Evolutionary conservation across 1,140 invertebrate species (phyloP), one percentile per base, ranked within the genome.

Genomic region (Harlomillsia oculata): DNA sequence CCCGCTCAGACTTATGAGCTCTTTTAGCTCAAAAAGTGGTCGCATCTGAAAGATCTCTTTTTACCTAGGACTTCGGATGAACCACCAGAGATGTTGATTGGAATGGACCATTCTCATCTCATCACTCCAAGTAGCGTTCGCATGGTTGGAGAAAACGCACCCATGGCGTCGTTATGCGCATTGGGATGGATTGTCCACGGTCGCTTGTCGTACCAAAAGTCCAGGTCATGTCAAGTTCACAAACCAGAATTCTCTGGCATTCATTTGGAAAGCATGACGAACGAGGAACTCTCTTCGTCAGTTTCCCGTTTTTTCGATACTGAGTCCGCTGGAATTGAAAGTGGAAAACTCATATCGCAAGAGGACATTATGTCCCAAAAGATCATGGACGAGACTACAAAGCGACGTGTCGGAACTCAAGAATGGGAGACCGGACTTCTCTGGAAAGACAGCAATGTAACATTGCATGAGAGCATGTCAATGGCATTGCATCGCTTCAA

Each of bases 261-360:
- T 14, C 6, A 8, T 6, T 8, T 8, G 14, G 14, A 34, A 14
- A 34, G 4, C 20, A 45, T 21, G 5, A 8, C 11, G 21, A 49
- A 9, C 8, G 40, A 53, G 9, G 50, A 59, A 18, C 16, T 60
- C 1, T 28, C 50, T 26, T 14, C 34, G 26, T n/a, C 50, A 5
- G 52, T 63, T n/a, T 59, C 59, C 26, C 28, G 43, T 28, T 44
- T 21, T 14, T 63, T 63, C 34, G n/a, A 14, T 3, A 29, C 44
- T 0, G 58, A 64, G 32, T 5, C 5, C 1, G 37, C 58, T 49
- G 62, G 62, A 11, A 44, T 60, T 5, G 30, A 59, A 21, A 9
- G 23, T 0, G 16, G 26, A 29, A 25, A 2, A 13, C 14, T 18
- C 13, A 29, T 32, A 9, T 56, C 53, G 11, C 44, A 48, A 18